phyloP scores from a whole-genome alignment of 2,888 invertebrate genomes.

The Ferdinandea cuprea region DNA sequence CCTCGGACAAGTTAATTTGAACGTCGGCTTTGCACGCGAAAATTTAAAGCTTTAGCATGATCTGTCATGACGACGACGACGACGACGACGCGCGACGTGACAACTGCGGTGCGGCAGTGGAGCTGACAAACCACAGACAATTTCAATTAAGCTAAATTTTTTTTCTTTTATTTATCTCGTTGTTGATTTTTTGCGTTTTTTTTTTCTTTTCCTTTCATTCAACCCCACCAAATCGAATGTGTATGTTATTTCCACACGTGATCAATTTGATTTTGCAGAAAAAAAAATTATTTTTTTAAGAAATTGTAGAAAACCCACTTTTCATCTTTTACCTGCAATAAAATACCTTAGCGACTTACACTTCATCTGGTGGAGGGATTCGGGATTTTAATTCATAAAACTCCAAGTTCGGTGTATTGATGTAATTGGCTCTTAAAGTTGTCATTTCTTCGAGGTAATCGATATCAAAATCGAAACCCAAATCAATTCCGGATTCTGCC shows the following conservation, averaged over 20 bases:
- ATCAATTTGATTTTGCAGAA: constrained; percentile 38
- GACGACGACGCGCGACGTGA: too few species aligned
- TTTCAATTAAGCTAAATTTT: constrained; percentile 47
- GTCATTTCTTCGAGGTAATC: constrained; percentile 79
- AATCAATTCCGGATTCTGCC: constrained; percentile 86
- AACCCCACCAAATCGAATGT: constrained; percentile 9
- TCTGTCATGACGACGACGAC: too few species aligned
- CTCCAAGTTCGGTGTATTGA: constrained; percentile 82
- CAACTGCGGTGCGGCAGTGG: constrained; percentile 2
- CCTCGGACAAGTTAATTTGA: neutral
- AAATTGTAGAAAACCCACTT: neutral
- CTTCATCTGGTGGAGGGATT: constrained; percentile 84
- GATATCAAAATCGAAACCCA: constrained; percentile 86
- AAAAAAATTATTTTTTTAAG: neutral
- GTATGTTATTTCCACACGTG: constrained; percentile 36
- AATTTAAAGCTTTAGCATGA: constrained; percentile 37
- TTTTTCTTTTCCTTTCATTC: constrained; percentile 1
- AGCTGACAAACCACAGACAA: constrained; percentile 27
- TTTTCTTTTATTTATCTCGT: neutral
- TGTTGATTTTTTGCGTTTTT: neutral
- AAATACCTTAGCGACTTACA: constrained; percentile 84
- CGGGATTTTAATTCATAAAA: constrained; percentile 87
- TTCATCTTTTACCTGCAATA: neutral
- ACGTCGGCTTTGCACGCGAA: constrained; percentile 11
- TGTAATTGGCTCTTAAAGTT: constrained; percentile 78